Evolutionary conservation across 2,797 vertebrate genomes (phyloP), one percentile per base, ranked within the genome.

Genomic region (Stomatorhinus walkeri): DNA sequence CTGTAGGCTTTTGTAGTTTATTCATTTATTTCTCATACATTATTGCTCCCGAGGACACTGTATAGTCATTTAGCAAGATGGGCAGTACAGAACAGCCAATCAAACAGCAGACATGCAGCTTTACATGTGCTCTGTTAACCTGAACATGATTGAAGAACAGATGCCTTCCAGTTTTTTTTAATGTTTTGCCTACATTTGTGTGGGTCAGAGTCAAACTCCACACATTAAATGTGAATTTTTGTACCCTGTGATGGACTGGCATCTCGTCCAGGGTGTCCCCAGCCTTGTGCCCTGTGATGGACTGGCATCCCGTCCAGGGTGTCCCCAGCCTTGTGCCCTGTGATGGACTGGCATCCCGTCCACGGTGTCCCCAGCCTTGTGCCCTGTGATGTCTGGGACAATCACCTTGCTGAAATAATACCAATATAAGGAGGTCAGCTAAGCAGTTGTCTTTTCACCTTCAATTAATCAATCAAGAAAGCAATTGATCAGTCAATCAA

Each of bases 111-210:
- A 61, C 56, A 24, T 61, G 56, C 56, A 85, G 76, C 48, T 90
- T 92, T 36, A n/a, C 14, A 59, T 43, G 85, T 46, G 89, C 90
- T 92, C 93, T 90, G 92, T 93, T 91, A 91, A 88, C 9, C 87
- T 8, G 54, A 28, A 88, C 91, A 89, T 9, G 59, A 28, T 5
- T 28, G 61, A 64, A n/a, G 54, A 56, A 56, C 4, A 10, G 59
- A 61, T 61, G 22, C 22, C 22, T 64, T 64, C 22, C 22, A 28
- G 61, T 64, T 22, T 10, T 61, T 8, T 22, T 22, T 61, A 6
- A 59, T 59, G 56, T 61, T 61, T 7, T 61, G 56, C 56, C n/a
- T 61, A 22, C 56, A 61, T 61, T 61, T 61, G n/a, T 61, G n/a
- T 59, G 19, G 19, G 5, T 59, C 19, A 59, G 56, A 22, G 56